Percentiles rank a stretch among this genome's conserved stretches.
phyloP scores from a whole-genome alignment of 2,888 invertebrate species.

The Pherbina coryleti region DNA sequence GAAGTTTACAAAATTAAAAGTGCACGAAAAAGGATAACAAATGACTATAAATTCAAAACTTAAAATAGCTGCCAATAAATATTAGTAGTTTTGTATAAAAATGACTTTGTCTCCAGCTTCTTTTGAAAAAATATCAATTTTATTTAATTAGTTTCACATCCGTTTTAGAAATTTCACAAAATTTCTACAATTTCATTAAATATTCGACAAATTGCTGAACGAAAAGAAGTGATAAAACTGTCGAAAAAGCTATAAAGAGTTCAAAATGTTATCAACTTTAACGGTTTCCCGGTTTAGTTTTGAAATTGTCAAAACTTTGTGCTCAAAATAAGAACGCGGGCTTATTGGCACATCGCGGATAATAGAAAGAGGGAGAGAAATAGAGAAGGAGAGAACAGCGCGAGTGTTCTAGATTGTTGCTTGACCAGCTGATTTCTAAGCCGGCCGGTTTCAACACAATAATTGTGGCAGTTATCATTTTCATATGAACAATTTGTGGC shows the following conservation, averaged over 20 bases:
- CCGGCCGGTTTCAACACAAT: not conserved
- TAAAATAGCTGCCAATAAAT: too few species aligned
- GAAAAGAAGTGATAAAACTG: constrained; percentile 47
- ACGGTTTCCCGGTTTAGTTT: constrained; percentile 25
- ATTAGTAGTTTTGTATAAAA: not conserved
- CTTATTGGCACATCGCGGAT: not conserved
- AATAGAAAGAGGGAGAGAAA: not conserved
- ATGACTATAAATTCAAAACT: not conserved
- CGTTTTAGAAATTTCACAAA: constrained; percentile 4
- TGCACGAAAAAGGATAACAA: not conserved
- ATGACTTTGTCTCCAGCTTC: not conserved
- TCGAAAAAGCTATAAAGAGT: constrained; percentile 47
- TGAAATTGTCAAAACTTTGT: constrained; percentile 9
- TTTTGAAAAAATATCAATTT: constrained; percentile 5
- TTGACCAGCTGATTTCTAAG: not conserved
- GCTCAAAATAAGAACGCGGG: not conserved
- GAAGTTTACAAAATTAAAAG: constrained; percentile 29
- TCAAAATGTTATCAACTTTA: constrained; percentile 52
- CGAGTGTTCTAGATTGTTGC: not conserved
- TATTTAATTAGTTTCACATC: constrained; percentile 17
- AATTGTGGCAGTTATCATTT: not conserved
- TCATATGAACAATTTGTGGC: not conserved
- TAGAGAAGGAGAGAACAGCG: not conserved
- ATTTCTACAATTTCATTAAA: constrained; percentile 20
- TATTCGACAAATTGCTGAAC: constrained; percentile 36